A percentile compares a stretch with the other conserved stretches of the same genome.
These are phyloP conservation scores for Struthidea cinerea DNA, from an alignment of 2,113 vertebrate genomes.

Conservation along the genomic window DNA sequence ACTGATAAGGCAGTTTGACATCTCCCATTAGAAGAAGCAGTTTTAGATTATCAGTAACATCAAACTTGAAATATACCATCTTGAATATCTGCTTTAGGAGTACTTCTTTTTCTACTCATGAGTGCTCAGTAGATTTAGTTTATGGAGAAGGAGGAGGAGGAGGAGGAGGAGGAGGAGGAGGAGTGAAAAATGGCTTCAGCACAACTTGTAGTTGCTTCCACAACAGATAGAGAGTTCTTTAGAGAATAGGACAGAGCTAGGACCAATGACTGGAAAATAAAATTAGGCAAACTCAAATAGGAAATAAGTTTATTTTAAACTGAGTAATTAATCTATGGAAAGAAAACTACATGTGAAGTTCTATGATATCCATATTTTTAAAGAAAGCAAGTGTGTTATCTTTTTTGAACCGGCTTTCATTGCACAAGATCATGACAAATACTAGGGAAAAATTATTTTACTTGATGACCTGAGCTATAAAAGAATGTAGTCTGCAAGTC, in stretches of 20 bases:
- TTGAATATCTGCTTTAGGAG: background rate
- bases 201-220: background rate
- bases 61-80: background rate
- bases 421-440: background rate
- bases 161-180: background rate
- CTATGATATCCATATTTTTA: background rate
- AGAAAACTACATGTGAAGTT: background rate
- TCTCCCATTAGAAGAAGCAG: background rate
- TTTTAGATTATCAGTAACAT: background rate
- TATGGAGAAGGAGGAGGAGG: background rate
- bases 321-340: background rate
- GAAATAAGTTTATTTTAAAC: background rate
- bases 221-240: background rate
- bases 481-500: background rate
- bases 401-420: background rate
- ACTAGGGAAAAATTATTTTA: background rate
- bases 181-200: background rate
- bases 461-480: background rate
- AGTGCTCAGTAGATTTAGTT: background rate
- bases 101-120: background rate
- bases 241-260: background rate
- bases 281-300: background rate
- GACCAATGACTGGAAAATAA: background rate
- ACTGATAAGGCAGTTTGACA: background rate
- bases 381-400: background rate